Evolutionary conservation across 2,888 invertebrate genomes (phyloP), one percentile per base, ranked within the genome.

Genomic region (Panopea generosa): DNA sequence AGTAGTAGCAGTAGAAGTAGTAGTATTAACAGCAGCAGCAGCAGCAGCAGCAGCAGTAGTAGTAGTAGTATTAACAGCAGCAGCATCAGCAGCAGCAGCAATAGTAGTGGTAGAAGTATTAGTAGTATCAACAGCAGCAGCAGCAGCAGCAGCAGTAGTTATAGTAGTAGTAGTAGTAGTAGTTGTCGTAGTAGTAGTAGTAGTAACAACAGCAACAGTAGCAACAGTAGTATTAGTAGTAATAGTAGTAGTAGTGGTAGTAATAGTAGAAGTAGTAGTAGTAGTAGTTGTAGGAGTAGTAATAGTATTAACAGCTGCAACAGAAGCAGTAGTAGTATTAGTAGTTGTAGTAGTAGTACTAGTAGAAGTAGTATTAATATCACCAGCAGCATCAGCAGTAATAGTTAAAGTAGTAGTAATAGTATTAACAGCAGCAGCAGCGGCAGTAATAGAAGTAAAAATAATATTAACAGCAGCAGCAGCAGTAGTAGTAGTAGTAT

Each of bases 171-270:
- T 52, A 20, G 52, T 53, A 63, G 43, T 53, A 33, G 53, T 40
- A 53, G 63, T 53, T 33, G 53, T 53, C 52, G 63, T 63, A 63
- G 63, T 53, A 63, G 63, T 53, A 38, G 53, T 53, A 53, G 63
- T 53, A 63, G 63, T 63, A 52, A 33, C 53, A 63, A 49, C 27
- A 63, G 38, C 22, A 38, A 45, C 18, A 33, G 56, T 53, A 63
- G 53, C 53, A 63, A 50, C 53, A 63, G 63, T 40, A 53, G 24
- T 63, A 63, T 52, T 50, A 33, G n/a, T 52, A 52, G 40, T 47
- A 24, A 18, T 2, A 16, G 29, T 24, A 40, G 20, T 9, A 24
- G 24, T 33, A 11, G 56, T 56, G 29, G 56, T 29, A 29, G 33
- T n/a, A 29, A 33, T 38, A 56, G 18, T 33, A 56, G 56, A 7